Percentiles rank a stretch among this genome's conserved stretches.
phyloP scores from a whole-genome alignment of 2,113 vertebrate genomes.

The Acrocephalus kingi region DNA sequence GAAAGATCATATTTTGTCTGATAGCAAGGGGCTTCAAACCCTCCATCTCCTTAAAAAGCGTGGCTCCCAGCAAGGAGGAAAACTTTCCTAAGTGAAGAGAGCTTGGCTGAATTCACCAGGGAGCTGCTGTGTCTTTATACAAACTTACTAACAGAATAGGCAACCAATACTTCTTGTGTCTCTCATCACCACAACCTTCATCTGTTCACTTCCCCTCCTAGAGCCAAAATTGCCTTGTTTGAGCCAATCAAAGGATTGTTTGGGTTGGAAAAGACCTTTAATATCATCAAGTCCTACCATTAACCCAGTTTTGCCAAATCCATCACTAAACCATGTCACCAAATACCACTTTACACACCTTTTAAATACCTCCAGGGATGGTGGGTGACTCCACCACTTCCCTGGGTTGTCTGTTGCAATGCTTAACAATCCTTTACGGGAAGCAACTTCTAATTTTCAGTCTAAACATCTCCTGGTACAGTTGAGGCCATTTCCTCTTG shows the following conservation, averaged over 20 bases:
- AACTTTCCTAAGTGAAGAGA: background rate
- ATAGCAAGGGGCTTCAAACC: background rate
- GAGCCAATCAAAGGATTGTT: background rate
- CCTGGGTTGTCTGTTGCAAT: background rate
- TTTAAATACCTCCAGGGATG: background rate
- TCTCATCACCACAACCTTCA: background rate
- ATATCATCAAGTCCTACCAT: accelerated
- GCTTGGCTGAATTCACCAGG: background rate
- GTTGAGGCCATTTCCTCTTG: background rate
- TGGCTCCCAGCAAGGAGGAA: background rate
- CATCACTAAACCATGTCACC: background rate
- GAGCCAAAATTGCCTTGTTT: background rate
- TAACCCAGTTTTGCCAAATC: background rate
- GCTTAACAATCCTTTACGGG: accelerated
- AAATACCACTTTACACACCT: background rate
- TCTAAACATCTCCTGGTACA: background rate
- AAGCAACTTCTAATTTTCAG: background rate
- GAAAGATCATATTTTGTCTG: background rate
- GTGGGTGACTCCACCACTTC: background rate
- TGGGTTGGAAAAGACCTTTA: background rate
- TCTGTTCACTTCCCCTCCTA: background rate
- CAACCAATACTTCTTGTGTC: background rate
- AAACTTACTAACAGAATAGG: background rate
- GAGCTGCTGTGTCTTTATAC: background rate
- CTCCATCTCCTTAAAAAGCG: background rate